These are phyloP conservation scores for Plecturocebus donacophilus DNA, from an alignment of 2,113 vertebrate species.

Conservation along the genomic window DNA sequence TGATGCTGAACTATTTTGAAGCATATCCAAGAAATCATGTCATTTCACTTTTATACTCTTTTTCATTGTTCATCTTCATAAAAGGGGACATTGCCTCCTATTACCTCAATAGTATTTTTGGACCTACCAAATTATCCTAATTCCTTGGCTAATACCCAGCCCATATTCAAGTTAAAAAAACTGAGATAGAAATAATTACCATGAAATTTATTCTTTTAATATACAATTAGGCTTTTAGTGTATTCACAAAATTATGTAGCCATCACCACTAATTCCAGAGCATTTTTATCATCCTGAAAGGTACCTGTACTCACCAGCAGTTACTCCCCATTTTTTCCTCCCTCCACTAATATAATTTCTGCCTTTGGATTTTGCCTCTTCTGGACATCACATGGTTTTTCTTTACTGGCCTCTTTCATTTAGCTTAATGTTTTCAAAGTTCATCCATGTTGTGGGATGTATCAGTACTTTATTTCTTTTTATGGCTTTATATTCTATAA, in stretches of 20 bases:
- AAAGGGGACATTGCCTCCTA: neutral
- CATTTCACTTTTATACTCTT: neutral
- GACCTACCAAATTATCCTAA: neutral
- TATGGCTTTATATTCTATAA: neutral
- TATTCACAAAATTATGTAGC: neutral
- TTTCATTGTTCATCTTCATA: neutral
- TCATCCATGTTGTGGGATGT: neutral
- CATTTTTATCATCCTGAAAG: neutral
- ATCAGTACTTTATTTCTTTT: neutral
- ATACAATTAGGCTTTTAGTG: neutral
- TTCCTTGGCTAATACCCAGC: neutral
- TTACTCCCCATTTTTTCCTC: neutral
- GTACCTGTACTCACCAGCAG: neutral
- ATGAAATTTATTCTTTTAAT: conserved; percentile 15
- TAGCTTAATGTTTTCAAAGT: neutral
- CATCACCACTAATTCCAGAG: neutral
- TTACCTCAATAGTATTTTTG: neutral
- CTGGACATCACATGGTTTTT: neutral
- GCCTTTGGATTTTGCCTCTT: neutral
- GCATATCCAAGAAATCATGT: neutral
- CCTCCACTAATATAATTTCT: neutral
- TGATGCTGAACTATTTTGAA: conserved; percentile 7
- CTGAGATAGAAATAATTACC: neutral
- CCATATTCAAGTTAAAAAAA: neutral
- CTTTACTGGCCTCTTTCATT: neutral